Evolutionary conservation across 2,113 vertebrate species (phyloP).

Genomic region (Cyphomyrus plagiostoma): DNA sequence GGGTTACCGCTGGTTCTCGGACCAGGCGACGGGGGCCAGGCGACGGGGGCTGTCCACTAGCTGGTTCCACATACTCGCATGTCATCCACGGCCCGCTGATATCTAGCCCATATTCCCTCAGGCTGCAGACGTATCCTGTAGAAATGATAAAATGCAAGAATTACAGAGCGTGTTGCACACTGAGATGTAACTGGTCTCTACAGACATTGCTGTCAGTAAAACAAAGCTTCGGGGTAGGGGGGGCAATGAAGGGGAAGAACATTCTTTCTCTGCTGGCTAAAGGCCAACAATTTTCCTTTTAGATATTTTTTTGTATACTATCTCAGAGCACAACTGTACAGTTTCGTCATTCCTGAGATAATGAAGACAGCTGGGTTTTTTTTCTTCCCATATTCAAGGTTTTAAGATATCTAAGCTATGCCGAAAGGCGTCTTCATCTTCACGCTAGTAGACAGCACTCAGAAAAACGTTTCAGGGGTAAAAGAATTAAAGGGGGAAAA

Average conservation of each 20-base stretch:
- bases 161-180: background rate
- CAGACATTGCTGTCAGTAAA: background rate
- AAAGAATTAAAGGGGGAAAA: conserved; percentile 12
- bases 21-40: background rate
- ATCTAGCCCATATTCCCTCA: background rate
- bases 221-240: background rate
- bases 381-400: conserved; percentile 22
- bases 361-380: conserved; percentile 44
- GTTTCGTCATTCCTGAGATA: conserved; percentile 29
- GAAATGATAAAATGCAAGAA: background rate
- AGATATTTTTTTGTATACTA: conserved; percentile 38
- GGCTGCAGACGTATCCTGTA: background rate
- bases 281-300: conserved; percentile 31
- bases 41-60: background rate
- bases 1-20: background rate
- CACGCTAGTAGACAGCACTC: conserved; percentile 14
- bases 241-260: background rate
- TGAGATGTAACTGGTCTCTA: background rate
- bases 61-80: background rate
- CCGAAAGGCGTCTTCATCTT: conserved; percentile 34
- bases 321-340: conserved; percentile 39
- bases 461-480: conserved; percentile 19
- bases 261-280: conserved; percentile 32
- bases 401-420: conserved; percentile 39
- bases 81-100: background rate